Evolutionary conservation across 1,140 invertebrate species (phyloP), one percentile per base, ranked within the genome.

Genomic region (Cephus cinctus): DNA sequence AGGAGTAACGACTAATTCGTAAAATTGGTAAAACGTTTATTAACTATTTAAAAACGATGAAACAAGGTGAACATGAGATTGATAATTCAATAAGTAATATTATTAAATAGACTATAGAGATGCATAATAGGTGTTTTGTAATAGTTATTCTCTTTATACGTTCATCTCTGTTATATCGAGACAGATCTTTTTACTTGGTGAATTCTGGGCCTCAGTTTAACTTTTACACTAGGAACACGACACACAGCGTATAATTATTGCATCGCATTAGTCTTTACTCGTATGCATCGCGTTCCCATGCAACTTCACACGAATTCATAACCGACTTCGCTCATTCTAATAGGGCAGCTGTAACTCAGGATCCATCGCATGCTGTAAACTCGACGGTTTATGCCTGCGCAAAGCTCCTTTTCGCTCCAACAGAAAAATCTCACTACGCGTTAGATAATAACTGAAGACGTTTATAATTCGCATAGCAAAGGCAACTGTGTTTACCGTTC

Each of bases 21-120:
- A 41, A 41, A 41, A 41, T 41, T 41, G 71, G 66, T 74, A 74
- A 74, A 74, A 74, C 70, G 70, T 74, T 74, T 74, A 74, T 74
- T 74, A 73, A 73, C 71, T 74, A 73, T 73, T 74, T 71, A 71
- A 71, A 74, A 74, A 73, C 70, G 70, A 74, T 69, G 70, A 74
- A 74, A 73, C 71, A 74, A 74, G 63, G 69, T 74, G 69, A 73
- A 74, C 71, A 74, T 74, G 71, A 73, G 66, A 70, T 72, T 74
- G 67, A 70, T 71, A 74, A 72, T 74, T 74, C 67, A 73, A 71
- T 73, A 73, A 71, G 65, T 73, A 70, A 70, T 73, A 71, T 68
- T 68, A 73, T 73, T 71, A 69, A 73, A 74, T 73, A 74, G 71
- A 73, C 70, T 74, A 74, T 74, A 74, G 71, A 74, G 71, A 71